Percentiles rank a stretch among this genome's conserved stretches.
phyloP scores from a whole-genome alignment of 1,140 invertebrate genomes.

The Lucilia sericata region DNA sequence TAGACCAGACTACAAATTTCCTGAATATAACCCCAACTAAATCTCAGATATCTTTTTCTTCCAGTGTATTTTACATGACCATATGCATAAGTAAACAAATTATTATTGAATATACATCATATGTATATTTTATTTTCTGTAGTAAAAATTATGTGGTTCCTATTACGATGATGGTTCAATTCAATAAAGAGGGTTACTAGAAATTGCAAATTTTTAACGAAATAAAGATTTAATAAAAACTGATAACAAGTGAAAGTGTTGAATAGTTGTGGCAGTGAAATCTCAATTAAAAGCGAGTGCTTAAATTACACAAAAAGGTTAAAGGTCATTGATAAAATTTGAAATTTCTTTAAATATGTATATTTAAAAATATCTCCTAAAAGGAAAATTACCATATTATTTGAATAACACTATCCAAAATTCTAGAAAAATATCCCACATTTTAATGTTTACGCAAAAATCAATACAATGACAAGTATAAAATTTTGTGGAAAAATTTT shows the following conservation, averaged over 20 bases:
- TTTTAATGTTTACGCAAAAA: too few species aligned
- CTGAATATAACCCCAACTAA: too few species aligned
- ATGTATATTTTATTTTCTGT: not conserved
- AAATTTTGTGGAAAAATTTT: too few species aligned
- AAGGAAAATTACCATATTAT: too few species aligned
- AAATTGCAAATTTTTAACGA: not conserved
- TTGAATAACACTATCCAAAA: too few species aligned
- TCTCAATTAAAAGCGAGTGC: not conserved
- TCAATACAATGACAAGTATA: too few species aligned
- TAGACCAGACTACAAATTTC: too few species aligned
- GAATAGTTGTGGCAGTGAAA: not conserved
- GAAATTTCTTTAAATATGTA: not conserved
- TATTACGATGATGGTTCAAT: not conserved
- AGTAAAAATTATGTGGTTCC: not conserved
- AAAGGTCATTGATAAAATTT: not conserved
- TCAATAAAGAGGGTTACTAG: not conserved
- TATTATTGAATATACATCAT: not conserved
- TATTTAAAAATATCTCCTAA: not conserved
- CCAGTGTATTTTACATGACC: not conserved
- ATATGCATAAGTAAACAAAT: not conserved
- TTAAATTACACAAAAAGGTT: not conserved
- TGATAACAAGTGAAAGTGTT: conserved; percentile 10
- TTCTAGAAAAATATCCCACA: too few species aligned
- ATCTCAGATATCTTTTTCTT: not conserved
- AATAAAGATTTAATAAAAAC: not conserved